Percentiles rank a stretch among this genome's conserved stretches.
Evolutionary conservation across 2,888 invertebrate genomes (phyloP).

Genomic region (Shargacucullia verbasci): DNA sequence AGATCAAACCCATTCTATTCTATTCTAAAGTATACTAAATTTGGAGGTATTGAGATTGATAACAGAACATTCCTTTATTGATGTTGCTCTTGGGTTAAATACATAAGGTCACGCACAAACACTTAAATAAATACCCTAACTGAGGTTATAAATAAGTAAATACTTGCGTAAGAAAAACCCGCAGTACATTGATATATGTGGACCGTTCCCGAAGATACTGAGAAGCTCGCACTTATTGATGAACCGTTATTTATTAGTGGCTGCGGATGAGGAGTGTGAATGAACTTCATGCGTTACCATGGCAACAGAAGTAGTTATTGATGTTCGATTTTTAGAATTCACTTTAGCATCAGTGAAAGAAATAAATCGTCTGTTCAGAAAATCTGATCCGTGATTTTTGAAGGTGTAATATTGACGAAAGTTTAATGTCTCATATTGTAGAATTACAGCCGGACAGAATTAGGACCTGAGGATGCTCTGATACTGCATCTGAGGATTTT

Average conservation of each 20-base stretch:
- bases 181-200: slow-evolving; percentile 69
- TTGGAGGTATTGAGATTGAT: no score
- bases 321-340: background rate
- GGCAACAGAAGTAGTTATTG: slow-evolving; percentile 6
- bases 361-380: no score
- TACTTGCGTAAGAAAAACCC: slow-evolving; percentile 41
- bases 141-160: slow-evolving; percentile 42
- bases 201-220: slow-evolving; percentile 69
- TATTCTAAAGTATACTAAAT: no score
- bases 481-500: no score
- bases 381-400: no score
- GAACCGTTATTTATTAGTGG: slow-evolving; percentile 80
- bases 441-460: no score
- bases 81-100: background rate
- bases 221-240: slow-evolving; percentile 78
- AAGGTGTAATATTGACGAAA: no score
- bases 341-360: no score
- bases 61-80: no score
- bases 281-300: slow-evolving; percentile 17
- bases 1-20: no score
- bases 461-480: no score
- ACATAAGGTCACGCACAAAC: slow-evolving; percentile 1
- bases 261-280: slow-evolving; percentile 69
- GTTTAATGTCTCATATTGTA: no score
- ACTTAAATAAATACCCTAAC: slow-evolving; percentile 41